Evolutionary conservation across 2,888 invertebrate genomes (phyloP).

Genomic region (Drosophila suboccidentalis): DNA sequence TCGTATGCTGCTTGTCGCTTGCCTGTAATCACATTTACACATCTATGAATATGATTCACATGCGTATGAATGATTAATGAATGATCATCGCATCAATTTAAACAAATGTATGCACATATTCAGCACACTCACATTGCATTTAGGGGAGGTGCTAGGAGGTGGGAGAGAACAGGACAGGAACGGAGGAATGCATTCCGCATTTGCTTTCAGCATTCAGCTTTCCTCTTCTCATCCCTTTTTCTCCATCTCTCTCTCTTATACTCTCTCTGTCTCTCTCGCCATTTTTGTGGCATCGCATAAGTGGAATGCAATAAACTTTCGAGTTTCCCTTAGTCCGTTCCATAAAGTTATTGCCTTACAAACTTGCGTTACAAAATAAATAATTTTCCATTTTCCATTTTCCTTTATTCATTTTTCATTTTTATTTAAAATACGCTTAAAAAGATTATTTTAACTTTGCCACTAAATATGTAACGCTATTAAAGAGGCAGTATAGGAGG

Average conservation of each 20-base stretch:
- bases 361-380: conserved; percentile 46
- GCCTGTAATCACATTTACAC: conserved; percentile 29
- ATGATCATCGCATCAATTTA: conserved; percentile 57
- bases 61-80: conserved; percentile 67
- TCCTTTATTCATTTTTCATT: conserved; percentile 22
- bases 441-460: not conserved
- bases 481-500: too few species aligned
- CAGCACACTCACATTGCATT: not conserved
- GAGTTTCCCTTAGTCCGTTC: conserved; percentile 31
- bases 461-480: not conserved
- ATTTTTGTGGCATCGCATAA: conserved; percentile 20
- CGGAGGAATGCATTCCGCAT: conserved; percentile 9
- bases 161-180: not conserved
- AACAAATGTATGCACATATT: conserved; percentile 49
- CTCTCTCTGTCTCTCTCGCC: not conserved
- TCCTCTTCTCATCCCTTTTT: not conserved
- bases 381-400: conserved; percentile 28
- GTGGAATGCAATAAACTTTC: conserved; percentile 75
- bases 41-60: conserved; percentile 52
- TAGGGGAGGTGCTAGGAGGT: not conserved
- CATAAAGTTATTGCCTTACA: conserved; percentile 53
- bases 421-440: not conserved
- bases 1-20: conserved; percentile 12
- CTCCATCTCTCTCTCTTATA: not conserved
- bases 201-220: not conserved